Evolutionary conservation across 2,113 vertebrate species (phyloP), one percentile per base, ranked within the genome.

Genomic region (Amia ocellicauda): DNA sequence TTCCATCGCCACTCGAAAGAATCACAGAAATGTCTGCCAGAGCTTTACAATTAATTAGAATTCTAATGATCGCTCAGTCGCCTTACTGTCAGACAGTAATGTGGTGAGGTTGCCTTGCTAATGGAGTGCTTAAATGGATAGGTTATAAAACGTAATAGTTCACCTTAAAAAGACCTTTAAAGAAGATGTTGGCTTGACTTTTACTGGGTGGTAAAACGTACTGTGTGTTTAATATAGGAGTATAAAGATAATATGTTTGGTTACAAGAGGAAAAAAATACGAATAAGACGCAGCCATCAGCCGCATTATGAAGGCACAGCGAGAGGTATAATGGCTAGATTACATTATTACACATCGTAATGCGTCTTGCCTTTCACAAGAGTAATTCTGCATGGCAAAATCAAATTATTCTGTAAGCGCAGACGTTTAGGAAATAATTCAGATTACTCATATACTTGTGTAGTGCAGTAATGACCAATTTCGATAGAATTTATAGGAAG

Each of bases 111-210:
- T 67, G 22, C 62, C 31, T 47, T 55, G 29, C 60, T 73, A 70
- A 66, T 73, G 65, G 36, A 56, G 55, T 65, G 23, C 51, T 58
- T 73, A 62, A 69, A 64, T 63, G 31, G 58, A 58, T 50, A 66
- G 67, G 45, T 60, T 69, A 71, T 68, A 72, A 72, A 61, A 64
- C 28, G n/a, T 52, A 66, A 62, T 69, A 71, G 66, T 71, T 71
- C 69, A 71, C 62, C 52, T 74, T 68, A 68, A 62, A 63, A 57
- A 60, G 69, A 56, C 52, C 65, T 70, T 67, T 62, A 66, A 68
- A 24, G 22, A 52, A 62, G 63, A 53, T 65, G 63, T 49, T 64
- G 59, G 40, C 2, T 20, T 56, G 49, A 56, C 61, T 74, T 65
- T 27, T 53, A 62, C 16, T 31, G 26, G 29, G 50, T 58, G 28